phyloP scores from a whole-genome alignment of 2,888 invertebrate species.

The Heliothis peltigera region DNA sequence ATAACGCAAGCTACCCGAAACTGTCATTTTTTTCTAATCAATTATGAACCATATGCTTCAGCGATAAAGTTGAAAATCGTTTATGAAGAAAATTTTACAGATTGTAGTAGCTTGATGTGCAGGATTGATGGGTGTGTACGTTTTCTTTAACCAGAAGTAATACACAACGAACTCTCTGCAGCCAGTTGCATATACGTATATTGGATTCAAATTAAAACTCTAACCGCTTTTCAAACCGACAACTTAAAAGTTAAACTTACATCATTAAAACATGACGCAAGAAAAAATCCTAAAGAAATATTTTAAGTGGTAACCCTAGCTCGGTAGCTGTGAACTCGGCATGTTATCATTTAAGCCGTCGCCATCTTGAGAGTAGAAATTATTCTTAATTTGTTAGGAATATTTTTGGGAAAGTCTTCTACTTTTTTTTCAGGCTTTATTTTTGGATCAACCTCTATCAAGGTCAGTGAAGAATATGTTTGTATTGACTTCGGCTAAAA shows the following conservation, averaged over 20 bases:
- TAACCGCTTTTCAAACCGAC: slow-evolving; percentile 1
- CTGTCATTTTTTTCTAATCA: no score
- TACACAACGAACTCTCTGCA: background rate
- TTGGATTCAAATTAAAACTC: background rate
- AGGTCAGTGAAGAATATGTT: slow-evolving; percentile 11
- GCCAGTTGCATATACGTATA: background rate
- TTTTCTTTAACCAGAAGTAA: no score
- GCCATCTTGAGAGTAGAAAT: slow-evolving; percentile 17
- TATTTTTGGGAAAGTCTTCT: slow-evolving; percentile 32
- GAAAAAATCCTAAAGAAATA: slow-evolving; percentile 31
- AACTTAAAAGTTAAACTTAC: slow-evolving; percentile 27
- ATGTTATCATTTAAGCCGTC: slow-evolving; percentile 51
- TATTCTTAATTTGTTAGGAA: slow-evolving; percentile 39
- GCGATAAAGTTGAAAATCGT: no score
- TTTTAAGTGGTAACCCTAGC: slow-evolving; percentile 45
- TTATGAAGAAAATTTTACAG: no score
- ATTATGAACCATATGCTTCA: no score
- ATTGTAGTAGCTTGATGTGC: no score
- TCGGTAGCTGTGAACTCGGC: slow-evolving; percentile 28
- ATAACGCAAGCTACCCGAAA: no score
- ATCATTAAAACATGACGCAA: slow-evolving; percentile 40
- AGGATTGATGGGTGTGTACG: no score
- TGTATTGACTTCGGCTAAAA: slow-evolving; percentile 7
- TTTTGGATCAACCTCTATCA: slow-evolving; percentile 22
- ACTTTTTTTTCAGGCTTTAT: slow-evolving; percentile 27